Conservation (phyloP, 92 coral and sea anemone species). For the Scolanthus callimorphus region DNA sequence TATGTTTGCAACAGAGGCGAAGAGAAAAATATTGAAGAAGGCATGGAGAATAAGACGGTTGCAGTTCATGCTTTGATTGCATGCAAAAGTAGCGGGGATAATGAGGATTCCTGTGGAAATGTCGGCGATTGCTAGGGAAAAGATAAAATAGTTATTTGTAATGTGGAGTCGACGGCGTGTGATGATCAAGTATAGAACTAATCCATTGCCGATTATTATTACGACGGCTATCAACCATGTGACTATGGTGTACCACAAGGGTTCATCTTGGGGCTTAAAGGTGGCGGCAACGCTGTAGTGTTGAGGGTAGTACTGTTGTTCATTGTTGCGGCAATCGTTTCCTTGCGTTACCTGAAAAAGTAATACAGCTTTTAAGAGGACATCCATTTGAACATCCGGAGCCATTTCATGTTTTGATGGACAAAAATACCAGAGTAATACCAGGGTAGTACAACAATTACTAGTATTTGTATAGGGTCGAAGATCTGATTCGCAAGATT, state of each 20-base stretch:
- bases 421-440: too few species aligned
- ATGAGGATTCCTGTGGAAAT: neutral
- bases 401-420: too few species aligned
- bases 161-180: neutral
- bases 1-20: conserved; percentile 53
- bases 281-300: too few species aligned
- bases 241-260: too few species aligned
- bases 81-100: neutral
- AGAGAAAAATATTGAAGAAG: conserved; percentile 59
- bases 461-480: conserved; percentile 22
- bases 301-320: too few species aligned
- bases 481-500: conserved; percentile 17
- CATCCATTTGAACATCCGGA: too few species aligned
- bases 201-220: neutral
- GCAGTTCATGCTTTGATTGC: neutral
- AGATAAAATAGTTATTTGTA: neutral
- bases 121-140: neutral
- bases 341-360: too few species aligned
- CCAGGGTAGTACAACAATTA: conserved; percentile 17
- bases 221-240: too few species aligned
- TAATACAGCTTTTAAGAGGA: too few species aligned
- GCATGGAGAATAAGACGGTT: neutral
- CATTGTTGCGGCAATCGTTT: too few species aligned
- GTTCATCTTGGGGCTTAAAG: too few species aligned
- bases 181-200: neutral